Base-by-base conservation (phyloP, 2,888 invertebrate species). In the Campoplex nolae region DNA sequence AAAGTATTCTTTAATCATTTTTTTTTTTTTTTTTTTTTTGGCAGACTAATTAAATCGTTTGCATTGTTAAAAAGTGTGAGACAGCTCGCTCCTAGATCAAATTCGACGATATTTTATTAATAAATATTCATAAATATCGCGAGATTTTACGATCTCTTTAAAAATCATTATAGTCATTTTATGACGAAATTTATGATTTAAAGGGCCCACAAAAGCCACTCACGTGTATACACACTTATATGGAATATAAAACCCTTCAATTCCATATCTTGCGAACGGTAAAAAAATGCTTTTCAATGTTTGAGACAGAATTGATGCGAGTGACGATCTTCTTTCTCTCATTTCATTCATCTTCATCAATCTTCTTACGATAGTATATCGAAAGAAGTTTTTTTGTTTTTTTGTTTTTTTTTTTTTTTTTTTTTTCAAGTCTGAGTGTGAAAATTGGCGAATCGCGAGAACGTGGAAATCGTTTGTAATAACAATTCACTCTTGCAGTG, bases 101-200 rank as follows among this genome's bases (percentile, higher is more conserved):
- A 82, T 78, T 56, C 73, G 51, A 79, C 51, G 54, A 54, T 62
- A 56, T n/a, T 32, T 51, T 16, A 28, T 62, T 32, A 16, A 81
- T 48, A 81, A 56, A 78, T 83, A 79, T 73, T 67, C 76, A 42
- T 82, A 48, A 58, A 87, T 74, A 62, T 77, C 79, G 71, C 23
- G 23, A 23, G 23, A 62, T 51, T 56, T 73, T 42, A 78, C 75
- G 82, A 78, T 85, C 65, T 58, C 88, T 87, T 87, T 90, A 90
- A 90, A 92, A 91, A 92, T 89, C 65, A 92, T 93, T 93, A 90
- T 90, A 93, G 93, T 93, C 93, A 93, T 93, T 93, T 93, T 83
- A 93, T 93, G 94, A 93, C 93, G 85, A 90, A 89, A 89, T 90
- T 90, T 87, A 90, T 88, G 87, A 67, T 88, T 88, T 78, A 78